Evolutionary conservation across 2,797 vertebrate genomes (phyloP), one percentile per base, ranked within the genome.

Genomic region (Cossypha caffra): DNA sequence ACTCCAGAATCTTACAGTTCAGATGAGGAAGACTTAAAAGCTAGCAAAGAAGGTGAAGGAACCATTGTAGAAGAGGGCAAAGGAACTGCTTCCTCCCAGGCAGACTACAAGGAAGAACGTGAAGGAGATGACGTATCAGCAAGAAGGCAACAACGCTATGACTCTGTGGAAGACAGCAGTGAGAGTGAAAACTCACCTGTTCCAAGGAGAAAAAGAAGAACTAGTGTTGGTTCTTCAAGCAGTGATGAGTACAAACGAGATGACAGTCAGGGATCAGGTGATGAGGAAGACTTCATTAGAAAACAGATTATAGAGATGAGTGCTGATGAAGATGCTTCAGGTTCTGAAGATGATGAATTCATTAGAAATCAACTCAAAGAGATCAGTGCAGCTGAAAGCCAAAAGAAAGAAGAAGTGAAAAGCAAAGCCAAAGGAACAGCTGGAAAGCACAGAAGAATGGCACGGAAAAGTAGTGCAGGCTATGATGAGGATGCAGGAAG

Each of bases 261-360:
- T 73, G 99, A 99, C 50, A 98, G 98, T 77, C 99, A 99, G 78
- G 99, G 98, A 64, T 99, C 98, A 18, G 97, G 98, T 37, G 99
- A 99, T 66, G 99, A 99, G 68, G 99, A 99, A 96, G 99, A 99
- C 67, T 99, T 99, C 71, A 99, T 99, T 80, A 98, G 99, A 43
- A 99, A 98, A 84, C 99, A 99, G 88, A 99, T 99, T 86, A 98
- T 99, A 97, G 99, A 99, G 82, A 99, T 99, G 99, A 99, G 98
- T 85, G 98, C 98, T 68, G 98, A 99, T 84, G 98, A 99, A 93
- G 98, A 99, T 75, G 99, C 98, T 88, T 99, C 98, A 48, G 97
- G 98, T 93, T 99, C 99, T 89, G 98, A 99, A 91, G 98, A 99
- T 79, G 99, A 99, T 52, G 98, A 98, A 86, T 95, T 98, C 55